These are phyloP conservation scores for Pristionchus exspectatus DNA, from an alignment of 2,888 invertebrate species.

Conservation along the genomic window DNA sequence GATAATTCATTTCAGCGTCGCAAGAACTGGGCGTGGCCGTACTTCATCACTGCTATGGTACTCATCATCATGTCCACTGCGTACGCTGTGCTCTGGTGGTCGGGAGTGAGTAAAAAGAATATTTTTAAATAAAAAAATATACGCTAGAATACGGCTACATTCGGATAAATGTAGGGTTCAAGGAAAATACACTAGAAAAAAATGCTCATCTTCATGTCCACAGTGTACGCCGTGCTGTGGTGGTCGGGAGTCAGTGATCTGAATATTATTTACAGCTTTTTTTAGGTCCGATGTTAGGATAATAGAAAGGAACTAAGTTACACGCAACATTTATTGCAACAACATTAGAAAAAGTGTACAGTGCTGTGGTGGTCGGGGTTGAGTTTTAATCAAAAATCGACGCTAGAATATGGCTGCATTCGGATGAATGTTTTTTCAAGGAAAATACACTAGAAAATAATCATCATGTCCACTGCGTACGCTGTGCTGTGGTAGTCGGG, in stretches of 20 bases:
- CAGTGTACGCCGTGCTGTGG: conserved; percentile 76
- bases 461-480: conserved; percentile 74
- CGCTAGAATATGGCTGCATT: too few relatives aligned
- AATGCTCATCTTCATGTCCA: conserved; percentile 71
- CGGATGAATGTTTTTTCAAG: too few relatives aligned
- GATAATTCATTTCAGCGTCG: conserved; percentile 19
- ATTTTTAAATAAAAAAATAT: too few relatives aligned
- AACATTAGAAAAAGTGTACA: too few relatives aligned
- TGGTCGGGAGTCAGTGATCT: conserved; percentile 72
- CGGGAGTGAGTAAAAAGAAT: conserved; percentile 62
- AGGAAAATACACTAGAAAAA: too few relatives aligned
- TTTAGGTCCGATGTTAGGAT: too few relatives aligned
- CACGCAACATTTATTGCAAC: background rate
- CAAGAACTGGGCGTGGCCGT: conserved; percentile 71
- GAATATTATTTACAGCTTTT: background rate
- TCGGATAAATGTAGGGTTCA: too few relatives aligned
- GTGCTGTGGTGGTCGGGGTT: too few relatives aligned
- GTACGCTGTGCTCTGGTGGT: conserved; percentile 77
- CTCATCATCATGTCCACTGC: conserved; percentile 73
- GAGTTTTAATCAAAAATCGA: too few relatives aligned
- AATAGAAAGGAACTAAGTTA: too few relatives aligned
- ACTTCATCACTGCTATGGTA: conserved; percentile 71
- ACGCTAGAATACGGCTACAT: too few relatives aligned
- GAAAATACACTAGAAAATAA: too few relatives aligned
- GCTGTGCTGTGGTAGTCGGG: conserved; percentile 78